Evolutionary conservation across 2,888 invertebrate species (phyloP), one percentile per base, ranked within the genome.

Genomic region (Nephrotoma appendiculata): DNA sequence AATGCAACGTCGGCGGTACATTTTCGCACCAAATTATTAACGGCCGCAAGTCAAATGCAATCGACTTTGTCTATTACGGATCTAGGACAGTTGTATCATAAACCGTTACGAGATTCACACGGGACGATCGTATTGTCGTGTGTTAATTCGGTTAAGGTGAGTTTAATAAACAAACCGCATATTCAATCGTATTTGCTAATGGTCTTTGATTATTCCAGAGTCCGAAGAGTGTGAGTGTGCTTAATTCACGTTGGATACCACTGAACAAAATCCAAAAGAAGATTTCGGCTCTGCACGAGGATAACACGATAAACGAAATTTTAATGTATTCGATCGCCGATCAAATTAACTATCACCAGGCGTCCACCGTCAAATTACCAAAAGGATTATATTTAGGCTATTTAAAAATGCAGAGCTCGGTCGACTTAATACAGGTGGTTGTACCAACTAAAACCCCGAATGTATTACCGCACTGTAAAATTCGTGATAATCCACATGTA

Each of bases 371-470:
- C 87, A 96, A 96, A 89, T 92, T 99, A 86, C 94, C 95, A 1
- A 95, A 95, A 44, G 99, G 99, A 0, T 93, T 99, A 41, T 99
- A 99, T 92, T 92, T 99, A 88, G 98, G 98, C 57, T 99, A 99
- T 92, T 93, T 99, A 88, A 99, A 99, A 92, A 96, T 99, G 93
- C 97, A 98, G 90, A 98, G 98, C 89, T 98, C 98, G 1, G 97
- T 99, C 87, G 99, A 99, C 91, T 95, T 97, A 87, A 96, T 99
- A 85, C 95, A 98, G 89, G 95, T 99, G 9, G 96, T 99, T 85
- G 98, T 98, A 41, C 97, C 98, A 0, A 94, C 96, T 86, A 96
- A 97, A 89, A 95, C 97, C 1, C 99, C 99, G 5, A 99, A 98
- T 91, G 97, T 98, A 89, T 94, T 99, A 88, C 99, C 99, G 0